Evolutionary conservation across 2,113 vertebrate genomes (phyloP).

Genomic region (Platichthys stellatus): DNA sequence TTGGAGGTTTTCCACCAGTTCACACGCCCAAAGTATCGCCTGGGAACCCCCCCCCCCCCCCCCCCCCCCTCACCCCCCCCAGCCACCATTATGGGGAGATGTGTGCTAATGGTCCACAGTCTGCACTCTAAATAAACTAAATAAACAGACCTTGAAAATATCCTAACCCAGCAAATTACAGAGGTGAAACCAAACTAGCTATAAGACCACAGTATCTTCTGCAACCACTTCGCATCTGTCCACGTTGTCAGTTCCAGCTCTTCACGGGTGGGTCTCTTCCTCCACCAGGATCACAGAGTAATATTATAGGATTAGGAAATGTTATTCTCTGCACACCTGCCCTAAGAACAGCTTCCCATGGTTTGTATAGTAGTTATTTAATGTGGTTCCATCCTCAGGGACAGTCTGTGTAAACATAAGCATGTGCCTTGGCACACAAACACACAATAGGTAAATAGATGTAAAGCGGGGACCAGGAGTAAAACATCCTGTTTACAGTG

Average conservation of each 20-base stretch:
- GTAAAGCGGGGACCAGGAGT: constrained; percentile 19
- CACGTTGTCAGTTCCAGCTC: background rate
- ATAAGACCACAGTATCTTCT: background rate
- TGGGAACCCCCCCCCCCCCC: constrained; percentile 30
- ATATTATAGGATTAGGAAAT: constrained; percentile 40
- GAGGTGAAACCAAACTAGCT: background rate
- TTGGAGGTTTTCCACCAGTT: constrained; percentile 56
- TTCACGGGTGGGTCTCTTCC: background rate
- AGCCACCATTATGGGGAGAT: constrained; percentile 9
- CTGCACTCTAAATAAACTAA: constrained; percentile 45
- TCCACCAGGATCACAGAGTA: constrained; percentile 31
- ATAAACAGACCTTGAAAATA: constrained; percentile 48
- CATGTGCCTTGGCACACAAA: background rate
- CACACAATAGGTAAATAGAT: constrained; percentile 11
- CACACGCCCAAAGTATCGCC: constrained; percentile 36
- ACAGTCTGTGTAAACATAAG: background rate
- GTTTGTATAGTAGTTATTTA: background rate
- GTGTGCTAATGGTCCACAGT: constrained; percentile 40
- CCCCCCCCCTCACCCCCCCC: background rate
- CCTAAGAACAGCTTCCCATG: constrained; percentile 16
- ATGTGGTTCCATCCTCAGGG: constrained; percentile 6
- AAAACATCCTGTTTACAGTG: constrained; percentile 54
- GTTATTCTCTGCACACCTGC: constrained; percentile 26
- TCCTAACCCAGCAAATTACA: constrained; percentile 12
- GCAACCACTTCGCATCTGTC: background rate